phyloP scores from a whole-genome alignment of 2,888 invertebrate species.

The Andricus quercusramuli region DNA sequence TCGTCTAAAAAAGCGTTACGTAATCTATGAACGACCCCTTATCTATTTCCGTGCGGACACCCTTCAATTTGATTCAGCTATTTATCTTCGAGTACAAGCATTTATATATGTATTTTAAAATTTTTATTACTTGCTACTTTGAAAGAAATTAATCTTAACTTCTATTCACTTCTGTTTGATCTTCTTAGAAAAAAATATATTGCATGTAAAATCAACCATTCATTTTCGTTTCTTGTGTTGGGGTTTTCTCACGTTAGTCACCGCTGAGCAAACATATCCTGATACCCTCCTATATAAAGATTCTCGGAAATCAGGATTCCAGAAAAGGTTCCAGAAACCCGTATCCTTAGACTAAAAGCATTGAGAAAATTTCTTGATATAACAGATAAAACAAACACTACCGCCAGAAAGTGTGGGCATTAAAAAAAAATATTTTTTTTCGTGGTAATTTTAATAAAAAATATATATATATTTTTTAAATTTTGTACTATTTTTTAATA shows the following conservation, averaged over 20 bases:
- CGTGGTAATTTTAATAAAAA: too few relatives aligned
- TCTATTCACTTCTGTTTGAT: background rate
- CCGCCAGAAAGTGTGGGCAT: background rate
- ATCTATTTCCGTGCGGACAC: too few relatives aligned
- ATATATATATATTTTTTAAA: too few relatives aligned
- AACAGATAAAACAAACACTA: background rate
- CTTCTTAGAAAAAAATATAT: background rate
- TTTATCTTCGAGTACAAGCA: too few relatives aligned
- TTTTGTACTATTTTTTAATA: too few relatives aligned
- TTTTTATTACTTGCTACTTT: too few relatives aligned
- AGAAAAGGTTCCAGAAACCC: background rate
- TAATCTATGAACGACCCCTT: too few relatives aligned
- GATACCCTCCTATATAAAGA: background rate
- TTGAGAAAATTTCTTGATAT: background rate
- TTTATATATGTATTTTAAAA: too few relatives aligned
- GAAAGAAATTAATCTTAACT: background rate
- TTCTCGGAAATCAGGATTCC: slow-evolving; percentile 1
- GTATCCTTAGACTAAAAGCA: background rate
- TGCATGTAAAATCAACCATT: background rate
- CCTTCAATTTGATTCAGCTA: too few relatives aligned
- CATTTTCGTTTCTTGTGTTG: slow-evolving; percentile 6
- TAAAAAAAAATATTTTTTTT: too few relatives aligned
- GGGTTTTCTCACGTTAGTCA: background rate
- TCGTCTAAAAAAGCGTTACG: too few relatives aligned
- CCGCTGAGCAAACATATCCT: background rate